Base-by-base conservation (phyloP, 2,113 vertebrate species). In the Phyllopteryx taeniolatus region DNA sequence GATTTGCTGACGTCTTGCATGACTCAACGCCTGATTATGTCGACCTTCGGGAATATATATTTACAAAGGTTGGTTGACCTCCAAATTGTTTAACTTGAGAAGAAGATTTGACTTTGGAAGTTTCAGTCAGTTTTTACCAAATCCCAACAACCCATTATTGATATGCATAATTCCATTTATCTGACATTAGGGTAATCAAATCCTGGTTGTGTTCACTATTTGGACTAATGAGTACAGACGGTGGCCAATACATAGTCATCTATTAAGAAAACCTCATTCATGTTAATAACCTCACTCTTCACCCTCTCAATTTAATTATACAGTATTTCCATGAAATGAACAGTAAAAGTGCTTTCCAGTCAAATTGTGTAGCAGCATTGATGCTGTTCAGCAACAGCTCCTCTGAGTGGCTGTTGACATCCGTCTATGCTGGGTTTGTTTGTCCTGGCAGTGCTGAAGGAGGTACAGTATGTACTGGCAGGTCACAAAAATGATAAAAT, bases 391-490 rank as follows among this genome's bases (percentile, higher is more conserved):
- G 78, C 78, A 82, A 53, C 79, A 73, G 74, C 72, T 81, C 60
- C 79, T 47, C 70, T 61, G 82, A 86, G 83, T 72, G 82, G 73
- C 75, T 82, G 83, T 70, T 84, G 85, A 89, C 83, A 88, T 76
- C 75, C 78, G 74, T 75, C 71, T 83, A 78, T 69, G 61, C 71
- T 77, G 63, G 77, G 75, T 80, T 81, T 89, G 83, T 86, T 86
- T 85, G 79, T 85, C 72, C 80, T 87, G 85, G 87, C 85, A 75
- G 76, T 1, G 1, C 53, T 44, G 73, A 57, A 56, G 72, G 83
- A 84, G 87, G 84, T 88, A 91, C 83, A 87, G 77, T 77, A 27
- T 78, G 75, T 68, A 74, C 74, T 82, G 75, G 80, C 67, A 77
- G 17, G 35, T 60, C 35, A 68, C 13, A 27, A 64, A 72, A 73